These are phyloP conservation scores for Spinibarbus caldwelli DNA, from an alignment of 2,797 vertebrate genomes.

Conservation along the genomic window DNA sequence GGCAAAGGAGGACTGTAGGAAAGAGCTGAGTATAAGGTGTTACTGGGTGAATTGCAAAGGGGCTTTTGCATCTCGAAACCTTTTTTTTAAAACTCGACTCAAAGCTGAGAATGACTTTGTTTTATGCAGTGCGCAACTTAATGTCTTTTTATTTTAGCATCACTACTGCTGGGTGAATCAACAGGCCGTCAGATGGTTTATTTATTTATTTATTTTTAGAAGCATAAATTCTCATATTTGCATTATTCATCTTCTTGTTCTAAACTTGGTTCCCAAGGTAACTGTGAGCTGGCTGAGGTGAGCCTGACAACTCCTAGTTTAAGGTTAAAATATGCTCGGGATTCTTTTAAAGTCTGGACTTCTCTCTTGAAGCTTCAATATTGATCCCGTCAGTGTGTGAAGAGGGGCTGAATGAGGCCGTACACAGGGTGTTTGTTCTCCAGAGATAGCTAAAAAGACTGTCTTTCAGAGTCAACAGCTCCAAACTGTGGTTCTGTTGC, in stretches of 20 bases:
- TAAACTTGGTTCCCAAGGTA: slow-evolving; percentile 50
- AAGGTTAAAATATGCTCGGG: slow-evolving; percentile 44
- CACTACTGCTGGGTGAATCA: slow-evolving; percentile 25
- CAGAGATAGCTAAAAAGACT: slow-evolving; percentile 23
- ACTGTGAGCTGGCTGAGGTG: slow-evolving; percentile 42
- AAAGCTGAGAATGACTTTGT: neutral
- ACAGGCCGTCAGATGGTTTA: neutral
- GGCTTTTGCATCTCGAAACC: slow-evolving; percentile 48
- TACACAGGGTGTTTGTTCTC: slow-evolving; percentile 31
- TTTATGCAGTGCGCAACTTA: neutral
- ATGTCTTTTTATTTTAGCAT: slow-evolving; percentile 25
- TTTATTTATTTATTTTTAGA: slow-evolving; percentile 31
- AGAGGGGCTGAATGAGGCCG: slow-evolving; percentile 32
- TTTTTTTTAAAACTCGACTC: slow-evolving; percentile 38
- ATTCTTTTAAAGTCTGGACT: slow-evolving; percentile 26
- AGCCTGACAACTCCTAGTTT: slow-evolving; percentile 51
- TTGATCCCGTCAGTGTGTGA: slow-evolving; percentile 21
- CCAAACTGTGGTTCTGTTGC: slow-evolving; percentile 18
- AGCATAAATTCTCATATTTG: slow-evolving; percentile 40
- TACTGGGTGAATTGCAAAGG: slow-evolving; percentile 55
- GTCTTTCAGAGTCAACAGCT: slow-evolving; percentile 43
- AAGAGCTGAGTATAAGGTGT: slow-evolving; percentile 56
- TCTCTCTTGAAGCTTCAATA: slow-evolving; percentile 31
- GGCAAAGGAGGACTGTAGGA: slow-evolving; percentile 38
- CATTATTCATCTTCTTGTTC: slow-evolving; percentile 49